These are phyloP conservation scores for Prorops nasuta DNA, from an alignment of 1,140 invertebrate genomes.

Conservation along the genomic window DNA sequence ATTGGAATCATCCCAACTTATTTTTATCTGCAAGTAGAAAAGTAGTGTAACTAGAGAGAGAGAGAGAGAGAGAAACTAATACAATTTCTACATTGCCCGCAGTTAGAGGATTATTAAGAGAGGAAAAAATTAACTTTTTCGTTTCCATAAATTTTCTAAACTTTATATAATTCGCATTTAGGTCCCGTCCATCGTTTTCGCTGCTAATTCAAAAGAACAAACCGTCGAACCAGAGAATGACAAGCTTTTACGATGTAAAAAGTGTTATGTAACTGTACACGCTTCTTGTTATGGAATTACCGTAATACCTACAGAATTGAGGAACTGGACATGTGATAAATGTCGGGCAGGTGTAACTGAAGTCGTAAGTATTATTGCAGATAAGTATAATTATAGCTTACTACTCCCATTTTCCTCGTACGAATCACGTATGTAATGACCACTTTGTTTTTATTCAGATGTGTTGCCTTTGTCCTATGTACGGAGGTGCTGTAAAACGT, in stretches of 20 bases:
- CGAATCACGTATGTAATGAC: too few relatives aligned
- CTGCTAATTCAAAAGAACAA: slow-evolving; percentile 50
- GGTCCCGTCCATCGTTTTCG: slow-evolving; percentile 48
- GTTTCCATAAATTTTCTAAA: slow-evolving; percentile 7
- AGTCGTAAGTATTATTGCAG: slow-evolving; percentile 36
- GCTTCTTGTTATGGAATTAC: slow-evolving; percentile 56
- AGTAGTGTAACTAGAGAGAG: too few relatives aligned
- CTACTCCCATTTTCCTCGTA: too few relatives aligned
- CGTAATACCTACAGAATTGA: slow-evolving; percentile 38
- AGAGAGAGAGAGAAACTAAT: too few relatives aligned
- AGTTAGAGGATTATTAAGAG: background rate
- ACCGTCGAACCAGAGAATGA: slow-evolving; percentile 45
- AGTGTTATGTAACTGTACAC: slow-evolving; percentile 56
- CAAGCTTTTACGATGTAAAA: slow-evolving; percentile 50
- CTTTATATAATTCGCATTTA: slow-evolving; percentile 13
- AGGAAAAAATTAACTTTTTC: slow-evolving; percentile 4
- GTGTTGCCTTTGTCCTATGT: slow-evolving; percentile 60
- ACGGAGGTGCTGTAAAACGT: slow-evolving; percentile 65
- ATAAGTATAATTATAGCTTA: too few relatives aligned
- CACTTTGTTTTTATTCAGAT: too few relatives aligned
- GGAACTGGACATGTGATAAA: slow-evolving; percentile 57
- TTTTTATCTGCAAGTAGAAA: too few relatives aligned
- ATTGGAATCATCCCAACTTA: too few relatives aligned
- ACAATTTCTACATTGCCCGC: too few relatives aligned
- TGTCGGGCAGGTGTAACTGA: slow-evolving; percentile 47